These are phyloP conservation scores for Callinectes sapidus DNA, from an alignment of 2,888 invertebrate species.

Conservation along the genomic window DNA sequence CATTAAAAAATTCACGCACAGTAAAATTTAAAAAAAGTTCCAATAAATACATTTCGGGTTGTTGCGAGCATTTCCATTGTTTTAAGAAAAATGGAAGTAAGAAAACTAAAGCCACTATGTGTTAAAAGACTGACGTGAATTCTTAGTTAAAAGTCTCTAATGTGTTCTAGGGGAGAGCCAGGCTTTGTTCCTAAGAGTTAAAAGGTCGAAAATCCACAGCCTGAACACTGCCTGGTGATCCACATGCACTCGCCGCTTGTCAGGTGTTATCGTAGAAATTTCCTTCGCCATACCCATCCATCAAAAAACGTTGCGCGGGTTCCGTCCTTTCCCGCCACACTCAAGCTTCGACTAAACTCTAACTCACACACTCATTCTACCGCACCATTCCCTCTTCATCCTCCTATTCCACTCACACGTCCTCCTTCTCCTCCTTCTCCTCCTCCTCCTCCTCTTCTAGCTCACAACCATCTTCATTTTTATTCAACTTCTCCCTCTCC, in stretches of 20 bases:
- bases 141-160: background rate
- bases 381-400: background rate
- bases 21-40: background rate
- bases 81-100: background rate
- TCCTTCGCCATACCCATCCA: background rate
- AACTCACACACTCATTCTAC: background rate
- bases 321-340: background rate
- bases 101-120: background rate
- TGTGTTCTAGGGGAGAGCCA: background rate
- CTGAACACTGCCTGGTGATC: background rate
- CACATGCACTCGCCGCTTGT: background rate
- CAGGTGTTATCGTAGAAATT: background rate
- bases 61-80: background rate
- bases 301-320: background rate
- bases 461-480: slow-evolving; percentile 19
- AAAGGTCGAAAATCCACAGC: background rate
- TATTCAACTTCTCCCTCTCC: background rate
- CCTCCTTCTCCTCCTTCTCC: background rate
- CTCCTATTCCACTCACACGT: background rate
- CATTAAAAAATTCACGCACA: background rate
- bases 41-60: background rate
- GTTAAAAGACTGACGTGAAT: background rate
- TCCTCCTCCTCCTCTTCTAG: background rate
- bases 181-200: background rate
- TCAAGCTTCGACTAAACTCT: slow-evolving; percentile 5